Evolutionary conservation across 2,797 vertebrate species (phyloP).

Genomic region (Amazona ochrocephala): DNA sequence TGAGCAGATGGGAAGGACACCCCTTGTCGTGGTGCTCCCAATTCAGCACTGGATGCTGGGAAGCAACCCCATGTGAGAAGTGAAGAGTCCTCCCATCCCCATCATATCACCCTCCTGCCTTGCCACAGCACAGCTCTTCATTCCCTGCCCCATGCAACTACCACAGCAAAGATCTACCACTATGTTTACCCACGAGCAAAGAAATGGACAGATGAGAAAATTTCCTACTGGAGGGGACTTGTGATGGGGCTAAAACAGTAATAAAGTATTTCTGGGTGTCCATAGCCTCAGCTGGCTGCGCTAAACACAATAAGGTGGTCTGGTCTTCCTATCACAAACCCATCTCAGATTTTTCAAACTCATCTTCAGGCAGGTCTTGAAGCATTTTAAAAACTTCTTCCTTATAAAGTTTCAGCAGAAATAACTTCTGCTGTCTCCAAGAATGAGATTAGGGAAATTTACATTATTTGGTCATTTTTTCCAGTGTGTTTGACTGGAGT

Average conservation of each 20-base stretch:
- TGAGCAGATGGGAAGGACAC: neutral
- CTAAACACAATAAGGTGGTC: neutral
- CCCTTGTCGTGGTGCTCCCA: neutral
- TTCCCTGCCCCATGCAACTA: rapidly evolving
- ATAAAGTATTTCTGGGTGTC: neutral
- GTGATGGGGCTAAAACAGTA: neutral
- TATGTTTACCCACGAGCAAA: rapidly evolving
- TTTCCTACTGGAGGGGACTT: neutral
- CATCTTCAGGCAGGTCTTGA: neutral
- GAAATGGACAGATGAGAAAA: neutral
- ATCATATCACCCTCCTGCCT: rapidly evolving
- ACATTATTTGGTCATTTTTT: neutral
- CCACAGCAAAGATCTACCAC: neutral
- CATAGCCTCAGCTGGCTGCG: neutral
- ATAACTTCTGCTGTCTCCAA: neutral
- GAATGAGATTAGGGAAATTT: neutral
- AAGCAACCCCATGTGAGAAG: rapidly evolving
- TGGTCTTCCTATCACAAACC: neutral
- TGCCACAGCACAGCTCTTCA: rapidly evolving
- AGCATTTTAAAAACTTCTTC: neutral
- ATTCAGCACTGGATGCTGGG: neutral
- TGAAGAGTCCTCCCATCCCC: neutral
- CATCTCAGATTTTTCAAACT: neutral
- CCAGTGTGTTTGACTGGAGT: neutral
- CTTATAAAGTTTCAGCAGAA: neutral